Conservation (phyloP, 2,113 vertebrate genomes). For the Tympanuchus pallidicinctus region DNA sequence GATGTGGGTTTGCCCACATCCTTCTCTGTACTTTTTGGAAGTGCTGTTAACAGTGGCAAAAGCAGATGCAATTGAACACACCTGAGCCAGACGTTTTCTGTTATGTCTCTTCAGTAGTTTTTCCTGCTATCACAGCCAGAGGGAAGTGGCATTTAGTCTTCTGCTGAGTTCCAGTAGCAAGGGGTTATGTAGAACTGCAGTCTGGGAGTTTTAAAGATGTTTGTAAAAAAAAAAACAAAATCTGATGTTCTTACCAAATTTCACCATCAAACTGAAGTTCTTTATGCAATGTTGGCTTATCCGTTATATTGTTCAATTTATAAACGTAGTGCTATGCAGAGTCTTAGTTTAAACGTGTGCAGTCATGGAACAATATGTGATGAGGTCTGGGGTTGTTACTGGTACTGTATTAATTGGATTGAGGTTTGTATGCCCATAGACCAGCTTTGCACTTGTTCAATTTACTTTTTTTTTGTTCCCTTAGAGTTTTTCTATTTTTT, state of each 20-base stretch:
- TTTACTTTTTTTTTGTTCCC: neutral
- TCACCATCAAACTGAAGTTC: neutral
- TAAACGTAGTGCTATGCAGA: neutral
- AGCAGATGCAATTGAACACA: neutral
- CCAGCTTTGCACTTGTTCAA: neutral
- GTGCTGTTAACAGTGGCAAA: neutral
- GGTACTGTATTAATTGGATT: neutral
- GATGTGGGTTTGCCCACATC: neutral
- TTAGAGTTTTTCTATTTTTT: neutral
- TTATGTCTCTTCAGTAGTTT: neutral
- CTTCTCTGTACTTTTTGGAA: neutral
- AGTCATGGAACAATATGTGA: neutral
- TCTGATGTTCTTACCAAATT: constrained; percentile 8
- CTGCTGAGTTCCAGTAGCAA: neutral
- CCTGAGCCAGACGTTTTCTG: neutral
- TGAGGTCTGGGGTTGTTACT: neutral
- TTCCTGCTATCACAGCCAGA: neutral
- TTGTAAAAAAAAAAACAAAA: neutral
- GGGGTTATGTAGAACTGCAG: neutral
- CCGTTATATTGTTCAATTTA: neutral
- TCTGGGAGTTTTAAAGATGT: constrained; percentile 27
- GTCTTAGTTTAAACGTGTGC: neutral
- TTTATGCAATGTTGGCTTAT: neutral
- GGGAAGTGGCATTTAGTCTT: neutral
- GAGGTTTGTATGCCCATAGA: neutral